These are phyloP conservation scores for Hormaphis cornu DNA, from an alignment of 1,140 invertebrate species.

Conservation along the genomic window DNA sequence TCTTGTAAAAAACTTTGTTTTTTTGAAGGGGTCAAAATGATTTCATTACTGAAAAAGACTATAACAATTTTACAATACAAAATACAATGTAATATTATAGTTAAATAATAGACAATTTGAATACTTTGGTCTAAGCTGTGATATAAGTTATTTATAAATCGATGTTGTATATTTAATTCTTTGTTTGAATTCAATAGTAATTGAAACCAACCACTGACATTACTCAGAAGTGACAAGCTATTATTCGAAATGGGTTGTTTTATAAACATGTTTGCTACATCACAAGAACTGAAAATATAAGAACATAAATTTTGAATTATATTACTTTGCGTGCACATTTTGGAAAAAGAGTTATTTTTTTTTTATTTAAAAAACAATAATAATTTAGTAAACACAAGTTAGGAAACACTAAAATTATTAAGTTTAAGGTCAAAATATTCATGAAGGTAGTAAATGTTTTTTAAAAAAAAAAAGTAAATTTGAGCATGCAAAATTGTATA, in stretches of 20 bases:
- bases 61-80: neutral
- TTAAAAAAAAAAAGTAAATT: too few relatives aligned
- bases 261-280: conserved; percentile 7
- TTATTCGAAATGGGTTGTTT: neutral
- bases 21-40: neutral
- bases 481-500: too few relatives aligned
- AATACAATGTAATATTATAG: neutral
- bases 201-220: conserved; percentile 15
- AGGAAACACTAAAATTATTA: too few relatives aligned
- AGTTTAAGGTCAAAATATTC: too few relatives aligned
- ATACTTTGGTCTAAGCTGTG: conserved; percentile 20
- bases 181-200: neutral
- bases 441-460: too few relatives aligned
- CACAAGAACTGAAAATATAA: neutral
- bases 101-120: neutral
- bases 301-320: neutral
- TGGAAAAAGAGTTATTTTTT: too few relatives aligned
- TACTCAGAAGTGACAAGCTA: neutral
- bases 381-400: too few relatives aligned
- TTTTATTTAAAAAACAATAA: too few relatives aligned
- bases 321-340: too few relatives aligned
- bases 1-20: conserved; percentile 12
- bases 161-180: conserved; percentile 13
- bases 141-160: conserved; percentile 20
- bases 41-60: conserved; percentile 21